A percentile compares a stretch with the other conserved stretches of the same genome.
phyloP scores from a whole-genome alignment of 2,113 vertebrate species.

The Lophotis ruficrista region DNA sequence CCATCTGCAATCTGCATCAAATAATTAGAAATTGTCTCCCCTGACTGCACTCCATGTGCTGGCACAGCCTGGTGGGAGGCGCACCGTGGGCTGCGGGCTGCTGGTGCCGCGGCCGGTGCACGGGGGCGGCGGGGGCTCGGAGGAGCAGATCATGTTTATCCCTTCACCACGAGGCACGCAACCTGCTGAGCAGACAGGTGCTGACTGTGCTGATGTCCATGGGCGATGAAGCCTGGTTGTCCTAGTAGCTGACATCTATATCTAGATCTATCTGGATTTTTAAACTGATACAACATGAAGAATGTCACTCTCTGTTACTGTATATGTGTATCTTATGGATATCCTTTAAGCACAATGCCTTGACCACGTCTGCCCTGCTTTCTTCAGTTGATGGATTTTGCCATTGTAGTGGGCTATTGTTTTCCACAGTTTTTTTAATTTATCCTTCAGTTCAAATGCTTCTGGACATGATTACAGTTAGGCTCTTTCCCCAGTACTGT shows the following conservation, averaged over 20 bases:
- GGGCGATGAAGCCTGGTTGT: slow-evolving; percentile 76
- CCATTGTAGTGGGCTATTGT: neutral
- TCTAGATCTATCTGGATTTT: slow-evolving; percentile 73
- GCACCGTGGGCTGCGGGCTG: neutral
- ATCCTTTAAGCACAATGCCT: slow-evolving; percentile 67
- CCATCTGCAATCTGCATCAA: slow-evolving; percentile 76
- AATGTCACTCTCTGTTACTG: slow-evolving; percentile 78
- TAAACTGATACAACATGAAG: slow-evolving; percentile 79
- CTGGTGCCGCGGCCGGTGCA: slow-evolving; percentile 32
- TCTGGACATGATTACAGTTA: neutral
- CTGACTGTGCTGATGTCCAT: slow-evolving; percentile 75
- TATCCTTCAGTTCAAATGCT: slow-evolving; percentile 52
- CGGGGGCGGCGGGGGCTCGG: neutral
- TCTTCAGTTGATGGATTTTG: slow-evolving; percentile 40
- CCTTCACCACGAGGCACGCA: slow-evolving; percentile 73
- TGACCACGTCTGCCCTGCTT: slow-evolving; percentile 52
- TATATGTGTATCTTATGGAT: slow-evolving; percentile 53
- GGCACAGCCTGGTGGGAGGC: slow-evolving; percentile 74
- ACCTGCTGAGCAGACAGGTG: slow-evolving; percentile 85
- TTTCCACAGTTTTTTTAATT: neutral
- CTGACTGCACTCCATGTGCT: slow-evolving; percentile 73
- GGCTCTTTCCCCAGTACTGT: neutral
- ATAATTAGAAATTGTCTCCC: slow-evolving; percentile 70
- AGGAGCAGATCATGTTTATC: slow-evolving; percentile 42
- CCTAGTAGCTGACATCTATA: slow-evolving; percentile 83